Evolutionary conservation across 1,140 invertebrate species (phyloP).

Genomic region (Sinonovacula constricta): DNA sequence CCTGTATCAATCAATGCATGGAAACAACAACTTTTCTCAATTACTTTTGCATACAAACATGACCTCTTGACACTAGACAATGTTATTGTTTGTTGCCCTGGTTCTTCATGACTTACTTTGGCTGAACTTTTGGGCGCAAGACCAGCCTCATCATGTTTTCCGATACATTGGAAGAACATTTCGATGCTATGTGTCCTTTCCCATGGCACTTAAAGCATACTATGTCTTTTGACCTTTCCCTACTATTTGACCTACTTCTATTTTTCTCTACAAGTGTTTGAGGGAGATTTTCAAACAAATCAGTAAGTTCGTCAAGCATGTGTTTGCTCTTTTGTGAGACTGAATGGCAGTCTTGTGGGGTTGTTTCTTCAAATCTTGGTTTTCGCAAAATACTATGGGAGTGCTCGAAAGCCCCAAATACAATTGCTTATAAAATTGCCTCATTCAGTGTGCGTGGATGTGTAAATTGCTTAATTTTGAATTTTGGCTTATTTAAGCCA

Average conservation of each 20-base stretch:
- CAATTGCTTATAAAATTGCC: conserved; percentile 7
- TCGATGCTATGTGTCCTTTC: conserved; percentile 11
- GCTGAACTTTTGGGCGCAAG: conserved; percentile 24
- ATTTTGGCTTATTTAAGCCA: conserved; percentile 4
- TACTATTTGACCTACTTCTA: not conserved
- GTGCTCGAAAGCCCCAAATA: conserved; percentile 27
- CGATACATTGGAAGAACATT: not conserved
- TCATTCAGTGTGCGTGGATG: not conserved
- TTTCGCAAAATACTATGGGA: conserved; percentile 16
- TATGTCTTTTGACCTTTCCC: not conserved
- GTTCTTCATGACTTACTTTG: not conserved
- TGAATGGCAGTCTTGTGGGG: not conserved
- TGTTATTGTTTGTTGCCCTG: not conserved
- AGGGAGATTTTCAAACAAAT: not conserved
- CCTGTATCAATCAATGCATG: conserved; percentile 29
- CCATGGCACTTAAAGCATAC: conserved; percentile 15
- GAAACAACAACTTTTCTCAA: not conserved
- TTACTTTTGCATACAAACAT: not conserved
- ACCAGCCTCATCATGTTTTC: conserved; percentile 17
- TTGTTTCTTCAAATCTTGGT: not conserved
- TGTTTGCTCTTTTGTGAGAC: not conserved
- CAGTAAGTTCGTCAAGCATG: not conserved
- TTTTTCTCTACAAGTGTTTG: not conserved
- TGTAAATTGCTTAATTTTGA: conserved; percentile 25
- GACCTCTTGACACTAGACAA: not conserved